phyloP scores from a whole-genome alignment of 2,797 vertebrate species.

The Sebastiscus tertius region DNA sequence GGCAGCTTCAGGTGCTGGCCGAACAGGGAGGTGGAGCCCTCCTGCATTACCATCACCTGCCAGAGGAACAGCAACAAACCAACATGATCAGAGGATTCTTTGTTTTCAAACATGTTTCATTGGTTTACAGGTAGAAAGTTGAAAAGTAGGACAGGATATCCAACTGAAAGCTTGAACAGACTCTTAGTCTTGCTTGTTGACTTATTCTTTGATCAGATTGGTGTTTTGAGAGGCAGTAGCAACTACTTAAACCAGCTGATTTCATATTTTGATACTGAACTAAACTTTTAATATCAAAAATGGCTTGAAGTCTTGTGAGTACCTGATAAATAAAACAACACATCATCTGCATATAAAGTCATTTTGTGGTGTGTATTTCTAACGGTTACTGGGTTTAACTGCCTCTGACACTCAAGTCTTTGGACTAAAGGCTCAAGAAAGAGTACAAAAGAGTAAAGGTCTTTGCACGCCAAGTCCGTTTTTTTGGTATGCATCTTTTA shows the following conservation, averaged over 20 bases:
- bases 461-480: rapidly evolving
- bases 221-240: neutral
- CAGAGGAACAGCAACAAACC: neutral
- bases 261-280: neutral
- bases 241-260: neutral
- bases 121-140: neutral
- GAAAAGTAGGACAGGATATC: neutral
- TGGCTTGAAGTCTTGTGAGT: rapidly evolving
- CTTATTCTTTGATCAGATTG: neutral
- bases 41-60: constrained; percentile 94
- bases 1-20: constrained; percentile 91
- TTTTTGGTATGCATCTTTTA: no score
- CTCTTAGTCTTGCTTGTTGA: neutral
- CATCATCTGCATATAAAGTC: neutral
- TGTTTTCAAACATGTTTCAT: neutral
- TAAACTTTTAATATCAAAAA: neutral
- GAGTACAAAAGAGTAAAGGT: neutral
- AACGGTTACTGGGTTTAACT: neutral
- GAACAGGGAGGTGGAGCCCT: constrained; percentile 86
- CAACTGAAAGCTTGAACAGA: neutral
- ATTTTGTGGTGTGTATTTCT: neutral
- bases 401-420: neutral
- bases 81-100: neutral
- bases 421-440: neutral
- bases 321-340: rapidly evolving